Evolutionary conservation across 2,888 invertebrate genomes (phyloP).

Genomic region (Halictus ligatus): DNA sequence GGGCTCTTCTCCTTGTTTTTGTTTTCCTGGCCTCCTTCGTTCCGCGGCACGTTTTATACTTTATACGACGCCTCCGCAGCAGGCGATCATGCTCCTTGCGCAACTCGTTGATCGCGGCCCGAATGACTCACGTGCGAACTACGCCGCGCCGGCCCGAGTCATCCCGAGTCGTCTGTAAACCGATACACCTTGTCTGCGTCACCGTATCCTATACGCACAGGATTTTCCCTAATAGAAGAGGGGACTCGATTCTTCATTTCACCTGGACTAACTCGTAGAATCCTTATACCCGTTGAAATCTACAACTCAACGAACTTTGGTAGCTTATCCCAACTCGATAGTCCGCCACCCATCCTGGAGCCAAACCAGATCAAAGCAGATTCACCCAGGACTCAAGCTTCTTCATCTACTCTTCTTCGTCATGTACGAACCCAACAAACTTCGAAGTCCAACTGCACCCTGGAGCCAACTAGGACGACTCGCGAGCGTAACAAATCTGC

Average conservation of each 20-base stretch:
- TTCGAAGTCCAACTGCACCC: background rate
- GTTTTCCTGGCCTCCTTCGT: slow-evolving; percentile 33
- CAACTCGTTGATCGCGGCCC: slow-evolving; percentile 60
- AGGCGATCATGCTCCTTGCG: slow-evolving; percentile 56
- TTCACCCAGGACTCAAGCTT: background rate
- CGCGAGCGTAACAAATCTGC: background rate
- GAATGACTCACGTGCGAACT: slow-evolving; percentile 62
- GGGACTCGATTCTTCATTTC: background rate
- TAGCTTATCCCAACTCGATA: background rate
- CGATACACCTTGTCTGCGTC: slow-evolving; percentile 44
- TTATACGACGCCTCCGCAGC: slow-evolving; percentile 61
- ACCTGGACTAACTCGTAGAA: background rate
- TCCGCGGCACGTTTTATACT: slow-evolving; percentile 46
- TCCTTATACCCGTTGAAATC: background rate
- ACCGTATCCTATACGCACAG: background rate
- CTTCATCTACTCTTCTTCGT: background rate
- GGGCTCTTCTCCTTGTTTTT: slow-evolving; percentile 53
- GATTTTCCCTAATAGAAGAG: too few relatives aligned
- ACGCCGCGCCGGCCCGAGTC: slow-evolving; percentile 45
- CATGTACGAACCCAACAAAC: background rate
- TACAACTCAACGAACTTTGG: background rate
- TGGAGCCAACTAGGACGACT: background rate
- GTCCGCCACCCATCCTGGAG: background rate
- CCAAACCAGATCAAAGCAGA: background rate
- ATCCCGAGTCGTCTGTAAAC: slow-evolving; percentile 50